Conservation (phyloP, 2,797 vertebrate species). For the Rhabdophis nuchalis region DNA sequence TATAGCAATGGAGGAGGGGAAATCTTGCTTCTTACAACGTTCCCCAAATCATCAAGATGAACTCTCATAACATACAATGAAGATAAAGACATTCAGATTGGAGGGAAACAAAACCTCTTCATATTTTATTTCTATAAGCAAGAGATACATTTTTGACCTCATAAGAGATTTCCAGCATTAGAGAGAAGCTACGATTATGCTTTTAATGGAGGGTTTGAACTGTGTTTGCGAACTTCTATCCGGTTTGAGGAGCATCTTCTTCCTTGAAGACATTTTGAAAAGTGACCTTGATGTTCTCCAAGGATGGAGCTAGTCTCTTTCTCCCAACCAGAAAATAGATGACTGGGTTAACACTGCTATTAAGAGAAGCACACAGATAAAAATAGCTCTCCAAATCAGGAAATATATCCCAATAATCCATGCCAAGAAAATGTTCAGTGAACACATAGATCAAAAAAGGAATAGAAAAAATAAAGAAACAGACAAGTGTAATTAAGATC, state of each 20-base stretch:
- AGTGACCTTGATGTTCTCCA: background rate
- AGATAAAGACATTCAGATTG: too few relatives aligned
- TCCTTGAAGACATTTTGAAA: background rate
- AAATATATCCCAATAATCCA: too few relatives aligned
- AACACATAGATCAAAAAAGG: too few relatives aligned
- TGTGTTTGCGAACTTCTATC: background rate
- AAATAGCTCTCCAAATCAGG: too few relatives aligned
- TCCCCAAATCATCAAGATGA: background rate
- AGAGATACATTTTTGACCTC: background rate
- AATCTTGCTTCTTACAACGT: background rate
- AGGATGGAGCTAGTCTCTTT: background rate
- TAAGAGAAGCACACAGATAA: background rate
- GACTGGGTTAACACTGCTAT: background rate
- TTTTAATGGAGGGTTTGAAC: background rate
- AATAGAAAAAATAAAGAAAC: too few relatives aligned
- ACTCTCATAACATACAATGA: background rate
- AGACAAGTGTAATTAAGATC: too few relatives aligned
- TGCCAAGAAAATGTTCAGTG: too few relatives aligned
- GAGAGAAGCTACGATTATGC: background rate
- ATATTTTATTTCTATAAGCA: background rate
- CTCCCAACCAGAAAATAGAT: conserved; percentile 1
- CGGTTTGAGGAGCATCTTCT: background rate
- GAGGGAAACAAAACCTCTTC: background rate
- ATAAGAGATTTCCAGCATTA: background rate
- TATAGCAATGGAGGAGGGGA: background rate